These are phyloP conservation scores for Harpagifer antarcticus DNA, from an alignment of 2,797 vertebrate genomes.

Conservation along the genomic window DNA sequence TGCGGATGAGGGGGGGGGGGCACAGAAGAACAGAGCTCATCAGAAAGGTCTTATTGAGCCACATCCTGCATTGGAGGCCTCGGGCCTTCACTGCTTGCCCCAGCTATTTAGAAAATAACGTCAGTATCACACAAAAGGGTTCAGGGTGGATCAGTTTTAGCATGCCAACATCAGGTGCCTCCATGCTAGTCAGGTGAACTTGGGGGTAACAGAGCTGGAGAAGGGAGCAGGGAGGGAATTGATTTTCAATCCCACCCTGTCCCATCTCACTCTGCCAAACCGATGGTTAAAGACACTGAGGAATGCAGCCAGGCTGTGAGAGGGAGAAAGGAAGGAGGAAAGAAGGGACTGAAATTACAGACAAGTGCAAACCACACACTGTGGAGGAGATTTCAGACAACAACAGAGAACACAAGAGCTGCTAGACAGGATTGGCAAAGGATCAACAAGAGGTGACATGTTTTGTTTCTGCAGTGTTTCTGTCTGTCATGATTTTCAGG, in stretches of 20 bases:
- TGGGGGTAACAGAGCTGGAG: conserved; percentile 30
- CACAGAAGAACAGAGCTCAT: conserved; percentile 57
- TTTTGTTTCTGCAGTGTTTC: conserved; percentile 25
- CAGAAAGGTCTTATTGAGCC: conserved; percentile 31
- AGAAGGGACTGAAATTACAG: conserved; percentile 52
- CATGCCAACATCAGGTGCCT: conserved; percentile 66
- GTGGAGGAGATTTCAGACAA: conserved; percentile 49
- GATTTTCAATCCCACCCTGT: conserved; percentile 26
- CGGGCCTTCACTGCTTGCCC: conserved; percentile 37
- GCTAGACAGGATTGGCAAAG: conserved; percentile 41
- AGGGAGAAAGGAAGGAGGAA: conserved; percentile 35
- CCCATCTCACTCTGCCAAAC: conserved; percentile 43
- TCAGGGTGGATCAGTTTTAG: conserved; percentile 46
- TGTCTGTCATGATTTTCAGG: conserved; percentile 32
- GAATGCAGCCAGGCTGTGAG: conserved; percentile 50
- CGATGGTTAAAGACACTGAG: conserved; percentile 47
- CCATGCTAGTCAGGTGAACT: conserved; percentile 52
- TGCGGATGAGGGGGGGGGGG: conserved; percentile 34
- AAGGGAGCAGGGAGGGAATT: conserved; percentile 21
- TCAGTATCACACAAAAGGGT: conserved; percentile 49
- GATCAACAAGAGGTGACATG: conserved; percentile 47
- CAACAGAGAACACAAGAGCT: conserved; percentile 56
- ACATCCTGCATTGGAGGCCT: conserved; percentile 29
- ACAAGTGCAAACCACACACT: conserved; percentile 47
- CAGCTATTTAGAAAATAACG: conserved; percentile 55